Base-by-base conservation (phyloP, 1,140 invertebrate genomes). In the Drusus annulatus region DNA sequence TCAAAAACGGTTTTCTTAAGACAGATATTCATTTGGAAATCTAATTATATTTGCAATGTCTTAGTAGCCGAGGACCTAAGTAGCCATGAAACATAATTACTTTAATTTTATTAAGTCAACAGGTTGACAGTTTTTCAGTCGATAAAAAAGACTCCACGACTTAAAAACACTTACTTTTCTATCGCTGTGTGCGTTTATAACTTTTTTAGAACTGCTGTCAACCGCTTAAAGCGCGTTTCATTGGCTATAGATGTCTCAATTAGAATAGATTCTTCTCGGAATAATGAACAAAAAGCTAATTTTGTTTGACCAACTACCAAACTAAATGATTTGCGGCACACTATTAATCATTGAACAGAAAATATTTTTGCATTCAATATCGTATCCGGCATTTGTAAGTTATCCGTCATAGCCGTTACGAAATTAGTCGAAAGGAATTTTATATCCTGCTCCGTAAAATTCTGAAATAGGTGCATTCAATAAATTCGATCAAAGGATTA, bases 361-460 rank as follows among this genome's bases (percentile, higher is more conserved):
- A 45, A 45, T 45, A 45, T 45, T 45, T 45, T 45, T 45, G 10
- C 36, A 45, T 45, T 45, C 36, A 45, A 45, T 45, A 45, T 45
- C 36, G 13, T 45, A 45, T 45, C 36, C 36, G 36, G 36, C 36
- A 45, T 45, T 45, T 45, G 8, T 45, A 45, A 45, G 10, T 45
- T 45, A 45, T 45, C 36, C 36, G 36, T 45, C 36, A 45, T 45
- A 45, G 36, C 13, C 6, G 54, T 56, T 56, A 21, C 54, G 54
- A 56, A 56, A 56, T 56, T 56, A 21, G n/a, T 19, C 19, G 54
- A 10, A 17, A 56, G 36, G 36, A 45, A 21, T 56, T 56, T 56
- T 21, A 56, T 56, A 56, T 56, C 54, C 54, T 56, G 54, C n/a
- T 56, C n/a, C 54, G n/a, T 6, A 56, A n/a, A 56, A 56, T 8